Evolutionary conservation across 2,113 vertebrate species (phyloP).

Genomic region (Phodopus roborovskii): DNA sequence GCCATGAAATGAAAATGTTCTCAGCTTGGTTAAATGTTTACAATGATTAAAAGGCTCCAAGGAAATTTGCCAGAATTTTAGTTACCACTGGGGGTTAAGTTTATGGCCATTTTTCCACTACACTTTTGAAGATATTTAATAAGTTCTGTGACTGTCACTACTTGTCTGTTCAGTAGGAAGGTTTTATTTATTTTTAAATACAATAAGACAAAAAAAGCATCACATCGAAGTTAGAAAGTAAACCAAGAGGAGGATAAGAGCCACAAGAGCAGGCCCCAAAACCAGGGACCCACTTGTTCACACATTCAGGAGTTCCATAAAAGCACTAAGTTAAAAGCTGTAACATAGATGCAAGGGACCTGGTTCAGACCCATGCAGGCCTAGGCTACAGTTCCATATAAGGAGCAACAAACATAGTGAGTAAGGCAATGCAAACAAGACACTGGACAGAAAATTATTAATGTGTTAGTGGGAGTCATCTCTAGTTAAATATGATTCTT

Average conservation of each 20-base stretch:
- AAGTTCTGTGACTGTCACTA: not conserved
- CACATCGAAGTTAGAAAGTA: too few relatives aligned
- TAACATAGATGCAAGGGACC: too few relatives aligned
- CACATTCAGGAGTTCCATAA: too few relatives aligned
- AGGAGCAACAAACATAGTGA: not conserved
- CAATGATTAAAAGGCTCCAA: not conserved
- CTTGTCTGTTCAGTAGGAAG: not conserved
- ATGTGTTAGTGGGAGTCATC: not conserved
- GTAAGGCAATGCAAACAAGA: not conserved
- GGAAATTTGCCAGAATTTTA: slow-evolving; percentile 21
- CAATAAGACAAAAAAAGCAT: too few relatives aligned
- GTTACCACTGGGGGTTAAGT: not conserved
- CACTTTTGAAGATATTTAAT: not conserved
- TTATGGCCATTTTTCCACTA: not conserved
- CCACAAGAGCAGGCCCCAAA: too few relatives aligned
- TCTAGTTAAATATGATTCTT: not conserved
- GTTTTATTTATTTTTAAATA: too few relatives aligned
- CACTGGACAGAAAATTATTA: not conserved
- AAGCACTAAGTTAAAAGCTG: too few relatives aligned
- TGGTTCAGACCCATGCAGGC: too few relatives aligned
- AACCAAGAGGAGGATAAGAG: too few relatives aligned
- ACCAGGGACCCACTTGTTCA: too few relatives aligned
- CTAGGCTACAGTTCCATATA: not conserved
- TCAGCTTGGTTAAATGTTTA: not conserved
- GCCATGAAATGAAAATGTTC: not conserved